These are phyloP conservation scores for Trididemnum miniatum DNA, from an alignment of 23 tunicate species.

Conservation along the genomic window DNA sequence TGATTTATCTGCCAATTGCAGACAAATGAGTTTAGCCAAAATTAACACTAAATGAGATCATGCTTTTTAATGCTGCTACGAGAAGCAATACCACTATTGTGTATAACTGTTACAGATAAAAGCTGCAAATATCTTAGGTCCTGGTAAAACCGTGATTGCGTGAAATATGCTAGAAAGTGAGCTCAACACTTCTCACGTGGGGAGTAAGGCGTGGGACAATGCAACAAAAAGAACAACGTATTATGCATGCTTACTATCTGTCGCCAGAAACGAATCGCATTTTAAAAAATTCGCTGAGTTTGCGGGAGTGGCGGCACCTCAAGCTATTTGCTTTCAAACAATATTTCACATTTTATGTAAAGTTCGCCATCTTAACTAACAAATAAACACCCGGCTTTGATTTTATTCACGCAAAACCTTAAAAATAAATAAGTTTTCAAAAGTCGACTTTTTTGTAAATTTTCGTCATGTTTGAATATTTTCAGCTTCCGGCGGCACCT, in stretches of 20 bases:
- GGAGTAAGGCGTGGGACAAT: too few species aligned
- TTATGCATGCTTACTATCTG: not conserved
- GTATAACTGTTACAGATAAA: too few species aligned
- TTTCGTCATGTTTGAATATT: not conserved
- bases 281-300: not conserved
- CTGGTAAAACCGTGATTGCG: too few species aligned
- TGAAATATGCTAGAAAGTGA: not conserved
- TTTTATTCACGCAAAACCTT: not conserved
- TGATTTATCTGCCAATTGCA: not conserved
- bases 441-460: not conserved
- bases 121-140: too few species aligned
- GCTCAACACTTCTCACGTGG: too few species aligned
- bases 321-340: slow-evolving; percentile 5
- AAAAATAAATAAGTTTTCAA: not conserved
- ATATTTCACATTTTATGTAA: not conserved
- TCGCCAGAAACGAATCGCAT: not conserved
- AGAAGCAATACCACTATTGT: too few species aligned
- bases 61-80: not conserved
- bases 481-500: slow-evolving; percentile 9
- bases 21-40: not conserved
- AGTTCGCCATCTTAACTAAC: not conserved
- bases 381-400: slow-evolving; percentile 11
- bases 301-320: slow-evolving; percentile 2
- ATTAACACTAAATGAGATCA: not conserved
- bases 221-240: not conserved